phyloP scores from a whole-genome alignment of 2,113 vertebrate species.

The Rhinichthys klamathensis region DNA sequence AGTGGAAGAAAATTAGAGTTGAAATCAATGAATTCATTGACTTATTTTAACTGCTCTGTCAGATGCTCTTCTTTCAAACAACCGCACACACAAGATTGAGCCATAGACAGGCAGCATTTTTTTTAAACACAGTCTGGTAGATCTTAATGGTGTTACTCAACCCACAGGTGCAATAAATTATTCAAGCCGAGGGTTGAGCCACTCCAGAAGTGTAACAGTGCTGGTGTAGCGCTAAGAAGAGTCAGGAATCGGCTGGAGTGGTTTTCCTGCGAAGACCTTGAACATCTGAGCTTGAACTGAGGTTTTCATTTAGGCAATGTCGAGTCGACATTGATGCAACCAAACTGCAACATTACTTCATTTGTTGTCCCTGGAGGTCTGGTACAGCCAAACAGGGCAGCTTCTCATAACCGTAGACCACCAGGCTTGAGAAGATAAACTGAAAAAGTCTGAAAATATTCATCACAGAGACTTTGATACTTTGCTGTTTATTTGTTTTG shows the following conservation, averaged over 20 bases:
- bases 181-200: neutral
- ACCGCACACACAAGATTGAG: neutral
- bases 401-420: slow-evolving; percentile 77
- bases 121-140: neutral
- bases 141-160: neutral
- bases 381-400: slow-evolving; percentile 46
- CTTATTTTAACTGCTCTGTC: neutral
- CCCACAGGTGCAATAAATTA: neutral
- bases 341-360: slow-evolving; percentile 59
- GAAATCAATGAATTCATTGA: neutral
- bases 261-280: slow-evolving; percentile 8
- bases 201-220: neutral
- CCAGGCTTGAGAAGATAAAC: slow-evolving; percentile 79
- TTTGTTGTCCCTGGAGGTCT: slow-evolving; percentile 48
- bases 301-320: slow-evolving; percentile 33
- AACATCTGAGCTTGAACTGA: neutral
- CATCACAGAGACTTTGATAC: slow-evolving; percentile 73
- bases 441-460: slow-evolving; percentile 74
- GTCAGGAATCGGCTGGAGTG: neutral
- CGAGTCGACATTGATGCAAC: slow-evolving; percentile 41
- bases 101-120: neutral
- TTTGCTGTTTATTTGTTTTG: slow-evolving; percentile 78
- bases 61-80: neutral
- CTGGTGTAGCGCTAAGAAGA: neutral
- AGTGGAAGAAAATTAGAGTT: neutral